Conservation (phyloP, 2,797 vertebrate species). For the Cetoscarus ocellatus region DNA sequence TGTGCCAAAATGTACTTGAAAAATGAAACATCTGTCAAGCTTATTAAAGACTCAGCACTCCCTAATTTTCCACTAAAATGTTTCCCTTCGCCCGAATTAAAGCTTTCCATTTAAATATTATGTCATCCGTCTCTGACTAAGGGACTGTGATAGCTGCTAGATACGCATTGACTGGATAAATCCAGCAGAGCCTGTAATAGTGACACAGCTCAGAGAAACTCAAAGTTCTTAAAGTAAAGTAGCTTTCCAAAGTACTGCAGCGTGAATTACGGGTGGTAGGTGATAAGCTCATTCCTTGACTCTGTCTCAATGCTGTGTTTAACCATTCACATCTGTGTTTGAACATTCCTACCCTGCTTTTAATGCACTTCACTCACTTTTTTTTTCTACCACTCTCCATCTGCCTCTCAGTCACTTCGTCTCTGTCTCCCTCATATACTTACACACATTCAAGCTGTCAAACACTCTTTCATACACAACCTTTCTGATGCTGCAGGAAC, state of each 20-base stretch:
- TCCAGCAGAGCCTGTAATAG: not conserved
- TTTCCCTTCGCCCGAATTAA: constrained; percentile 46
- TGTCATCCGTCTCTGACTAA: constrained; percentile 12
- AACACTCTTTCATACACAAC: constrained; percentile 40
- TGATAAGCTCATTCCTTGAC: constrained; percentile 46
- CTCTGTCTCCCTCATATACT: not conserved
- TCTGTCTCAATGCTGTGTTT: constrained; percentile 19
- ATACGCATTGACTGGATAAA: constrained; percentile 19
- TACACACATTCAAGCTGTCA: not conserved
- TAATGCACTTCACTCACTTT: constrained; percentile 10
- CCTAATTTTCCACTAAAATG: constrained; percentile 43
- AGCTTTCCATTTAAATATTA: constrained; percentile 31
- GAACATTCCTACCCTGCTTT: constrained; percentile 31
- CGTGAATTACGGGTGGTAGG: constrained; percentile 12
- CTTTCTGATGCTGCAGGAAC: constrained; percentile 52
- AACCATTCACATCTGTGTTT: constrained; percentile 41
- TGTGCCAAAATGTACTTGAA: constrained; percentile 36
- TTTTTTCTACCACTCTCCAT: constrained; percentile 18
- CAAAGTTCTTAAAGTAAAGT: constrained; percentile 27
- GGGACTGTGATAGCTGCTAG: constrained; percentile 3
- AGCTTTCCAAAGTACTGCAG: constrained; percentile 25
- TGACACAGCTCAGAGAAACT: constrained; percentile 22
- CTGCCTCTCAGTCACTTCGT: constrained; percentile 1
- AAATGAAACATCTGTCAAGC: constrained; percentile 55
- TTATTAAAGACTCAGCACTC: constrained; percentile 41